Conservation (phyloP, 2,888 invertebrate species). For the Zaprionus bogoriensis region DNA sequence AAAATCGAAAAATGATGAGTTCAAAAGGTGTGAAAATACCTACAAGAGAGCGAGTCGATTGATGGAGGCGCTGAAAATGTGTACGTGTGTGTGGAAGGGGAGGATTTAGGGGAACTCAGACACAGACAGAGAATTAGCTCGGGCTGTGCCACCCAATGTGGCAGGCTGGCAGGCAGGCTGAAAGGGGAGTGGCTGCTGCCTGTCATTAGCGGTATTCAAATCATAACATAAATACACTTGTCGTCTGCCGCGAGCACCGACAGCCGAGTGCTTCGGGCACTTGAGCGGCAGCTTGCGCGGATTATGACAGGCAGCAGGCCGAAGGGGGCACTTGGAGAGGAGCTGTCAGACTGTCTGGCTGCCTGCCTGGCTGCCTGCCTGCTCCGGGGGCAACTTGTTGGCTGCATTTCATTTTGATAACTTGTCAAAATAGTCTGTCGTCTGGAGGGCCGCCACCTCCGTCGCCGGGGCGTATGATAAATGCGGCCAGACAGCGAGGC, state of each 20-base stretch:
- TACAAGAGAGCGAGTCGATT: conserved; percentile 58
- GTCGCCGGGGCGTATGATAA: conserved; percentile 58
- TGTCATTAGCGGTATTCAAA: conserved; percentile 79
- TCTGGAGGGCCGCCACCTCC: conserved; percentile 21
- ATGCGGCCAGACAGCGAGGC: conserved; percentile 73
- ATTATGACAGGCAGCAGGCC: conserved; percentile 43
- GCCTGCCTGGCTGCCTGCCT: conserved; percentile 6
- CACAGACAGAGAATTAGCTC: neutral
- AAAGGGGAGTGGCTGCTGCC: conserved; percentile 11
- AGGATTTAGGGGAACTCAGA: neutral
- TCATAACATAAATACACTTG: conserved; percentile 81
- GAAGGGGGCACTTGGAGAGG: neutral
- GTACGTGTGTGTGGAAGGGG: neutral
- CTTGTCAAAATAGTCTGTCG: conserved; percentile 77
- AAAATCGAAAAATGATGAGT: conserved; percentile 44
- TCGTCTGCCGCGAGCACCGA: conserved; percentile 61
- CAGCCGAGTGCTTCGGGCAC: conserved; percentile 16
- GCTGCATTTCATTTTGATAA: conserved; percentile 76
- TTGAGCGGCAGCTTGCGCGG: conserved; percentile 24
- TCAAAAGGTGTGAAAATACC: conserved; percentile 72
- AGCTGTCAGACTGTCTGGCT: conserved; percentile 25
- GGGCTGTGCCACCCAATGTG: conserved; percentile 40
- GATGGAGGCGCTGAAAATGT: conserved; percentile 56
- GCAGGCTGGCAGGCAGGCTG: conserved; percentile 34
- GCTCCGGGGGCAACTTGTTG: conserved; percentile 60